Evolutionary conservation across 2,797 vertebrate genomes (phyloP).

Genomic region (Sciurus vulgaris): DNA sequence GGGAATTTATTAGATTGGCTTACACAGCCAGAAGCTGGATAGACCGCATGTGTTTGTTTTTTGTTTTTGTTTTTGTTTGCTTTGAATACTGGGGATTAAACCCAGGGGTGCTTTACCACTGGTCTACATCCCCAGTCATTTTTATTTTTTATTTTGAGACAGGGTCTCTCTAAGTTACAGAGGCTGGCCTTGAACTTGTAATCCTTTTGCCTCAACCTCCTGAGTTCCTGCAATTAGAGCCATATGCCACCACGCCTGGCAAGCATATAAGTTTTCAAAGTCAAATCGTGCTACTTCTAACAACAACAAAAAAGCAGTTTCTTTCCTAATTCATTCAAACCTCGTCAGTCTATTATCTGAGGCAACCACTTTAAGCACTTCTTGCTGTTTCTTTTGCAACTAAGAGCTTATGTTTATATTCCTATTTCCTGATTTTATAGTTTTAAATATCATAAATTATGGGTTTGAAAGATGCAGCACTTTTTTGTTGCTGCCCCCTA

Average conservation of each 20-base stretch:
- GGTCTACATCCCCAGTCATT: background rate
- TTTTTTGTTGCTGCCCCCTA: background rate
- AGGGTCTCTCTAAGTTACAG: too few relatives aligned
- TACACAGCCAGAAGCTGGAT: too few relatives aligned
- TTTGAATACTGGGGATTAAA: background rate
- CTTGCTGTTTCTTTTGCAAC: constrained; percentile 58
- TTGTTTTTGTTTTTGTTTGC: too few relatives aligned
- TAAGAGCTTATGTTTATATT: background rate
- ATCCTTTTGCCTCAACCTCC: too few relatives aligned
- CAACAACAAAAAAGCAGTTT: constrained; percentile 38
- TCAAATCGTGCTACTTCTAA: constrained; percentile 56
- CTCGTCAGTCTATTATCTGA: background rate
- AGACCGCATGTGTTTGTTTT: too few relatives aligned
- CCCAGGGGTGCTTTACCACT: background rate
- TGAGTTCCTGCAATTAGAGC: too few relatives aligned
- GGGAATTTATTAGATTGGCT: too few relatives aligned
- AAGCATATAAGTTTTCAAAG: constrained; percentile 4
- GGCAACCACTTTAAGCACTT: constrained; percentile 31
- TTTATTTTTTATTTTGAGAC: too few relatives aligned
- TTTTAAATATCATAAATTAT: constrained; percentile 54
- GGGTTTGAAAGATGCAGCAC: background rate
- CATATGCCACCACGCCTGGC: too few relatives aligned
- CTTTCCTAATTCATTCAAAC: constrained; percentile 22
- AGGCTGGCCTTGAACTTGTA: too few relatives aligned
- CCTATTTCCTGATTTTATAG: constrained; percentile 38